Evolutionary conservation across 1,140 invertebrate species (phyloP).

Genomic region (Gonioctena quinquepunctata): DNA sequence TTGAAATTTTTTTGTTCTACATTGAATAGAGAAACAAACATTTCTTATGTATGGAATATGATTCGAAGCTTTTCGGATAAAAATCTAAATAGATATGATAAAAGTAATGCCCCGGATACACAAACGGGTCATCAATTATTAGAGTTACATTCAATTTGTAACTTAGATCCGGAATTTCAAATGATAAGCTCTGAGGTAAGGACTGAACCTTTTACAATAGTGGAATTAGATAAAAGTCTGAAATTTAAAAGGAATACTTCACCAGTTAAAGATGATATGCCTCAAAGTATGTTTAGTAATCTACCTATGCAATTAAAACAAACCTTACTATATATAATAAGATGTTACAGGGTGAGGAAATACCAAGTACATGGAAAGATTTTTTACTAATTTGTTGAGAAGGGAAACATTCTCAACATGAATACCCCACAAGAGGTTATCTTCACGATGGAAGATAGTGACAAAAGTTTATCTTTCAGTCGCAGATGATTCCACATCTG

Average conservation of each 20-base stretch:
- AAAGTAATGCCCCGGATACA: background rate
- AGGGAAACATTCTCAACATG: no score
- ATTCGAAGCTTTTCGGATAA: background rate
- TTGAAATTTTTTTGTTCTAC: background rate
- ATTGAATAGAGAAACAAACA: background rate
- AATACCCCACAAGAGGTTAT: no score
- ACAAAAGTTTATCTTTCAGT: no score
- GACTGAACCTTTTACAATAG: background rate
- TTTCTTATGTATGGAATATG: background rate
- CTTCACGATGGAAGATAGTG: no score
- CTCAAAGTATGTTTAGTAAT: constrained; percentile 7
- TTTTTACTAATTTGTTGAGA: no score
- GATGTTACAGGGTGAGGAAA: background rate
- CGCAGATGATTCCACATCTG: no score
- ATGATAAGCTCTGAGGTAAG: background rate
- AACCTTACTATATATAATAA: constrained; percentile 3
- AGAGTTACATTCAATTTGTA: background rate
- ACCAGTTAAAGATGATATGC: background rate
- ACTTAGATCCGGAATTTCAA: background rate
- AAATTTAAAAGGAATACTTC: background rate
- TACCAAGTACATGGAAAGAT: no score
- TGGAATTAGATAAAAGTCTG: background rate
- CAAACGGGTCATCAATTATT: background rate
- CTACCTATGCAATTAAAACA: background rate
- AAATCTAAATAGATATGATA: background rate